Evolutionary conservation across 2,113 vertebrate genomes (phyloP).

Genomic region (Vireo altiloquus): DNA sequence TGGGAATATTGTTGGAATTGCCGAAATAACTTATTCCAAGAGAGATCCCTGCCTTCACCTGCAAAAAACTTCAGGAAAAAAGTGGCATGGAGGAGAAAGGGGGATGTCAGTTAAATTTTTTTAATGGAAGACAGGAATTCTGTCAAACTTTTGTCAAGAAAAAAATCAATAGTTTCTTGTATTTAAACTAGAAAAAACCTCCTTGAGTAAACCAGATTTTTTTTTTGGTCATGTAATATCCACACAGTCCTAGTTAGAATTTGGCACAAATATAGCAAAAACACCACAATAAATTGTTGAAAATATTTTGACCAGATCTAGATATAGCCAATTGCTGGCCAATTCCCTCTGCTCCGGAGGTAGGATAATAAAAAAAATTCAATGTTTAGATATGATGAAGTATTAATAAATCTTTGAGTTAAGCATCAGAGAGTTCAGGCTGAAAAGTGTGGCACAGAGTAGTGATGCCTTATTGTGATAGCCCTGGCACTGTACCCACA

Average conservation of each 20-base stretch:
- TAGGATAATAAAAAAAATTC: too few species aligned
- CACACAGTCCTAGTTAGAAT: background rate
- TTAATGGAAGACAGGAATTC: background rate
- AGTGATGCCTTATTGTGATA: fast-evolving
- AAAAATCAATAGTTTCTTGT: background rate
- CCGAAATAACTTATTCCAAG: background rate
- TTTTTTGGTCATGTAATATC: background rate
- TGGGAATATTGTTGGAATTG: background rate
- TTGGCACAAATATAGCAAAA: background rate
- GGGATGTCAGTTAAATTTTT: background rate
- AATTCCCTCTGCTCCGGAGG: background rate
- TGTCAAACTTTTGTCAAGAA: background rate
- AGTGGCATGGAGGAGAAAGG: background rate
- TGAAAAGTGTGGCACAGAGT: background rate
- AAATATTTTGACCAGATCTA: background rate
- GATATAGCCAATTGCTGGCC: background rate
- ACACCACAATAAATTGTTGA: fast-evolving
- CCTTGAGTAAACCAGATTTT: background rate
- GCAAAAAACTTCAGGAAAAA: fast-evolving
- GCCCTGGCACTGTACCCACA: fast-evolving
- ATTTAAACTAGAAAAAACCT: background rate
- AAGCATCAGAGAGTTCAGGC: background rate
- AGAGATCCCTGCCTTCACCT: background rate
- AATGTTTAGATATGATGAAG: background rate
- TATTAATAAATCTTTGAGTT: background rate